Percentiles rank a stretch among this genome's conserved stretches.
These are phyloP conservation scores for Psix sp. DNA, from an alignment of 1,140 invertebrate genomes.

Conservation along the genomic window DNA sequence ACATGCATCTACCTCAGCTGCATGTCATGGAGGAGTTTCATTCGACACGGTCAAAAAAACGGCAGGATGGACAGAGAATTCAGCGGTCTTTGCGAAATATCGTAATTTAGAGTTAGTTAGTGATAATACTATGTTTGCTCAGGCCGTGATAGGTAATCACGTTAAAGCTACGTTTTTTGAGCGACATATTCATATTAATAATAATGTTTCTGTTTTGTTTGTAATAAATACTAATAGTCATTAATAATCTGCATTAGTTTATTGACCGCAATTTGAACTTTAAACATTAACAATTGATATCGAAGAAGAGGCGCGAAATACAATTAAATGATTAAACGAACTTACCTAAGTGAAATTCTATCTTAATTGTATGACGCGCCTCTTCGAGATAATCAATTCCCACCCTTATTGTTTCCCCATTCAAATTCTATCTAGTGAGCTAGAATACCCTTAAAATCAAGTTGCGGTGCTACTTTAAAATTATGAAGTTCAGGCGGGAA, in stretches of 20 bases:
- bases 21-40: neutral
- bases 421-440: neutral
- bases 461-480: neutral
- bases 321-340: constrained; percentile 7
- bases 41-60: neutral
- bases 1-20: constrained; percentile 1
- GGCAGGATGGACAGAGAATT: neutral
- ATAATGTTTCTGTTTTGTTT: neutral
- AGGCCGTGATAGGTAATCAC: neutral
- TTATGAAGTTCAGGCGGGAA: neutral
- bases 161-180: neutral
- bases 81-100: neutral
- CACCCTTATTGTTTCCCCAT: neutral
- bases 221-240: neutral
- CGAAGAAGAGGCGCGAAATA: constrained; percentile 5
- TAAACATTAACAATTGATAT: constrained; percentile 1
- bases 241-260: neutral
- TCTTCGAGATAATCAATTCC: neutral
- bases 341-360: constrained; percentile 1
- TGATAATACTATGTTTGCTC: neutral
- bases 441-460: neutral
- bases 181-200: too few species aligned
- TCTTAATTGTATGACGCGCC: neutral
- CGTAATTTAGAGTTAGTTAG: constrained; percentile 1
- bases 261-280: neutral